Evolutionary conservation across 2,888 invertebrate species (phyloP).

Genomic region (Abscondita cerata): DNA sequence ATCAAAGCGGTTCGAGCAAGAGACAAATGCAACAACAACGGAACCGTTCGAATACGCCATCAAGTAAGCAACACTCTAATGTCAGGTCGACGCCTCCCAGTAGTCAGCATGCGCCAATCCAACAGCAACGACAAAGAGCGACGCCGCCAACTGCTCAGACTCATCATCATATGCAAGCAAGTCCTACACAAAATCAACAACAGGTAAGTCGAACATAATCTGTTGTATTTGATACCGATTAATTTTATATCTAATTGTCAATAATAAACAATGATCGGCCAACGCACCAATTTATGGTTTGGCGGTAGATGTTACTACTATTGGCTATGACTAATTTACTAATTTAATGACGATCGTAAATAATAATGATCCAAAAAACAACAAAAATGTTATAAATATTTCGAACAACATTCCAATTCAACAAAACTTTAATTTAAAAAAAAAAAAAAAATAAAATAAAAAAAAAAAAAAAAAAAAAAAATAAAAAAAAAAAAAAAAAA

Average conservation of each 20-base stretch:
- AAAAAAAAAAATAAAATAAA: too few relatives aligned
- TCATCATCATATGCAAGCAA: slow-evolving; percentile 47
- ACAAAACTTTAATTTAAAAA: too few relatives aligned
- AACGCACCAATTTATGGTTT: too few relatives aligned
- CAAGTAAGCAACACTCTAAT: slow-evolving; percentile 51
- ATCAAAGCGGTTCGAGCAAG: slow-evolving; percentile 52
- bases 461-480: too few relatives aligned
- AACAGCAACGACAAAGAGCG: slow-evolving; percentile 40
- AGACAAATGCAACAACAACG: slow-evolving; percentile 53
- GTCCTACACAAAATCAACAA: slow-evolving; percentile 51
- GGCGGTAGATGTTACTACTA: too few relatives aligned
- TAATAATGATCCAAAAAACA: too few relatives aligned
- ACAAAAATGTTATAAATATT: too few relatives aligned
- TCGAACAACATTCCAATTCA: too few relatives aligned
- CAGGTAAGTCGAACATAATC: slow-evolving; percentile 24
- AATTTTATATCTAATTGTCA: background rate
- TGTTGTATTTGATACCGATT: background rate
- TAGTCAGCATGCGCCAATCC: slow-evolving; percentile 46
- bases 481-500: too few relatives aligned
- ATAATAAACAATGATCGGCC: background rate
- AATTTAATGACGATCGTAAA: too few relatives aligned
- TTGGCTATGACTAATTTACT: too few relatives aligned
- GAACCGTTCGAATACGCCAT: slow-evolving; percentile 54
- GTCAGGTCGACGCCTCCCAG: slow-evolving; percentile 54
- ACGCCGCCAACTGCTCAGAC: slow-evolving; percentile 26